Conservation (phyloP, 2,113 vertebrate species). For the Globicephala melas region DNA sequence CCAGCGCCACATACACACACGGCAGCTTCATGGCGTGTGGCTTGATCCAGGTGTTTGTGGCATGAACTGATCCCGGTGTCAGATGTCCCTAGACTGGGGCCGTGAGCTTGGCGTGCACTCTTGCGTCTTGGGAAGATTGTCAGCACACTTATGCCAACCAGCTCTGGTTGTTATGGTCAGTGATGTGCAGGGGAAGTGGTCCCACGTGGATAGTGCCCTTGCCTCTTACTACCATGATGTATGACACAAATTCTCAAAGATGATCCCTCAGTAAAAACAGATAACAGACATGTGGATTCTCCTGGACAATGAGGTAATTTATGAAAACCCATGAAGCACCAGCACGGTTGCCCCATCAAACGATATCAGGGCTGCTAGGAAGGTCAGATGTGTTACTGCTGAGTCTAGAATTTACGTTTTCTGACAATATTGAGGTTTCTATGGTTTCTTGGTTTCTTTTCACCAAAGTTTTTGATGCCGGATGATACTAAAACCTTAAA, state of each 20-base stretch:
- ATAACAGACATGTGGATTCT: background rate
- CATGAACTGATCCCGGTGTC: background rate
- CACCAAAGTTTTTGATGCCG: background rate
- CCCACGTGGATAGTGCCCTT: rapidly evolving
- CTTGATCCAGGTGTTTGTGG: background rate
- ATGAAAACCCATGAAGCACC: rapidly evolving
- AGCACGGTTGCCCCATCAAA: rapidly evolving
- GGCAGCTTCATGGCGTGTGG: background rate
- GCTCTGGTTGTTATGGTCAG: background rate
- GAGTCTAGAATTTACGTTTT: background rate
- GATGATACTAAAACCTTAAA: background rate
- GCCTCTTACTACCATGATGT: background rate
- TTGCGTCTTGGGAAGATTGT: background rate
- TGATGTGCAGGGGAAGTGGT: background rate
- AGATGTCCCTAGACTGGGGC: rapidly evolving
- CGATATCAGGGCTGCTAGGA: background rate
- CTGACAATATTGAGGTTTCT: background rate
- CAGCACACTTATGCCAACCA: background rate
- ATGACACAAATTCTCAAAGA: background rate
- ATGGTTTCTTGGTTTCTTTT: background rate
- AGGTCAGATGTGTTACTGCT: background rate
- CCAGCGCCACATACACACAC: rapidly evolving
- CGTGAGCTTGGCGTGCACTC: background rate
- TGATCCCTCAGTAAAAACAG: background rate
- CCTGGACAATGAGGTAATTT: background rate